phyloP scores from a whole-genome alignment of 2,888 invertebrate species.

The Catotricha subobsoleta region DNA sequence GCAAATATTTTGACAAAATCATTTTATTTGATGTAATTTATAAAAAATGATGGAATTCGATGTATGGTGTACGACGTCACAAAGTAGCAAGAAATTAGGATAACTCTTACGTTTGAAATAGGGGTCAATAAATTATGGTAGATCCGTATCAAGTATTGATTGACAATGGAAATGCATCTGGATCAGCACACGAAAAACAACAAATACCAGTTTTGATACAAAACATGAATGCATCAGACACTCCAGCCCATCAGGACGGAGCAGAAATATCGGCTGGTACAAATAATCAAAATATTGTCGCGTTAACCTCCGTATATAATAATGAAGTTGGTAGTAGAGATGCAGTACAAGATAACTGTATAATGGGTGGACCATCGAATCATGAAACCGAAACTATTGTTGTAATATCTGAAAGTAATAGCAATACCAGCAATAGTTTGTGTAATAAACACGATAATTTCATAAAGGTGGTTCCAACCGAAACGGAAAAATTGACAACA shows the following conservation, averaged over 20 bases:
- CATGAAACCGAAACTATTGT: neutral
- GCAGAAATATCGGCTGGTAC: neutral
- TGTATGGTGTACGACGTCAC: neutral
- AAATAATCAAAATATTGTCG: no score
- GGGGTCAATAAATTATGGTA: constrained; percentile 2
- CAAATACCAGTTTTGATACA: neutral
- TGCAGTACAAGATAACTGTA: neutral
- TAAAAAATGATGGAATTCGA: neutral
- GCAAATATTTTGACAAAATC: neutral
- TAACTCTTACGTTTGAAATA: no score
- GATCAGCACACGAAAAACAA: constrained; percentile 1
- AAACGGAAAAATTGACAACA: no score
- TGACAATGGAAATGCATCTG: constrained; percentile 7
- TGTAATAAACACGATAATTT: no score
- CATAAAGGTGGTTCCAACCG: no score
- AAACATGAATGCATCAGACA: constrained; percentile 6
- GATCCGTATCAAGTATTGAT: constrained; percentile 7
- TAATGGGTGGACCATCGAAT: neutral
- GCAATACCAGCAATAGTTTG: no score
- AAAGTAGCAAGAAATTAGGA: no score
- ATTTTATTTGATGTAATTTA: neutral
- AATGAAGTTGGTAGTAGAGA: no score
- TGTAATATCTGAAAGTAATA: neutral
- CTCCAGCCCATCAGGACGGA: neutral
- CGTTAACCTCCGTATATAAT: no score